Evolutionary conservation across 2,113 vertebrate genomes (phyloP), one percentile per base, ranked within the genome.

Genomic region (Hippocampus mohnikei): DNA sequence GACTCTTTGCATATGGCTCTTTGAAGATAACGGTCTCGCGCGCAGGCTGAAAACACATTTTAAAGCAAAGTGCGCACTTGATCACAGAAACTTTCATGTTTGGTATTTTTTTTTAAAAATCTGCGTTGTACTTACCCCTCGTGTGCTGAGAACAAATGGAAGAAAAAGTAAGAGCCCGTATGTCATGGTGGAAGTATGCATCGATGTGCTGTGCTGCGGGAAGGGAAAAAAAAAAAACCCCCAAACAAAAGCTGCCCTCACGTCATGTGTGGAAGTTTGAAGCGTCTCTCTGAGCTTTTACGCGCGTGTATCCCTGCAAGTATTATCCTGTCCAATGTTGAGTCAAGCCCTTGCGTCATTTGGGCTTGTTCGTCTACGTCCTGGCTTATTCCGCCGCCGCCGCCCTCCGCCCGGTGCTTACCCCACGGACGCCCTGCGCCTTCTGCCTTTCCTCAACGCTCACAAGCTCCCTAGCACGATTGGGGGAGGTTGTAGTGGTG

Each of bases 341-440:
- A 85, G 87, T 87, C 79, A 87, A 84, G 53, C 71, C 44, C 75
- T 80, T 88, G 87, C 89, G 91, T 92, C 89, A 92, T 84, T 61
- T 70, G 76, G 75, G 33, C 33, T 37, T 37, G 33, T 80, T 85
- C 15, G 84, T 74, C 83, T 77, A 18, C 70, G 58, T 84, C 76
- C 66, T 60, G 33, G 70, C 25, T 53, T 55, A 55, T 55, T 55
- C 52, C 52, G 20, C 20, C 52, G 20, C 20, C 52, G 9, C 48
- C 64, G 10, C 52, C 52, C 23, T n/a, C 52, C n/a, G 21, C 2
- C 66, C 52, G 16, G 65, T 67, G 65, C 15, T 50, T 29, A 25
- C 23, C 42, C 16, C 21, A 10, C 4, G 29, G 62, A 44, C 41
- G 8, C 21, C 9, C 37, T 37, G 21, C 21, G 27, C 27, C 7